A percentile compares a stretch with the other conserved stretches of the same genome.
Conservation (phyloP, 2,113 vertebrate genomes). For the Pedetes capensis region DNA sequence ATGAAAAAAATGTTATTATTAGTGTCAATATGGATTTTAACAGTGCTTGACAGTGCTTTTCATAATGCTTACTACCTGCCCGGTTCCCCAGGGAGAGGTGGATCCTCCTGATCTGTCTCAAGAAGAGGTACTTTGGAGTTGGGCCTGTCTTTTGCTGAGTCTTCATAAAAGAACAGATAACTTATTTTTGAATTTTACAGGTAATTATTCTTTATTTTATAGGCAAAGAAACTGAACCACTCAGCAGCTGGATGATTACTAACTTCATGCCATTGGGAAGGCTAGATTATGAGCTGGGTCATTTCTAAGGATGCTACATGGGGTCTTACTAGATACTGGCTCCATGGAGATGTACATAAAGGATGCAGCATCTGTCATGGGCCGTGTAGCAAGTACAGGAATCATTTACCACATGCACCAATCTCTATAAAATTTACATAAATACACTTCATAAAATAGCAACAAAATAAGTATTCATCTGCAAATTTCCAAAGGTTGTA, state of each 20-base stretch:
- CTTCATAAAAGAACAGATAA: background rate
- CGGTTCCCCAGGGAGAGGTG: too few species aligned
- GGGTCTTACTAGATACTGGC: background rate
- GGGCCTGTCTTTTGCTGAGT: background rate
- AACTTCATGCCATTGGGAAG: background rate
- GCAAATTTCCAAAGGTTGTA: background rate
- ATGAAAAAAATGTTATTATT: too few species aligned
- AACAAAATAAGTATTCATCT: conserved; percentile 1
- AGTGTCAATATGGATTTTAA: too few species aligned
- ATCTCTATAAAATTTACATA: background rate
- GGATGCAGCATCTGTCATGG: fast-evolving
- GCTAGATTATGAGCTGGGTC: background rate
- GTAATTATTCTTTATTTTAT: background rate
- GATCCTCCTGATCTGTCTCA: too few species aligned
- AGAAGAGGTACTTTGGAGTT: background rate
- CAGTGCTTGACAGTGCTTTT: too few species aligned
- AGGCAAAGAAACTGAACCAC: background rate
- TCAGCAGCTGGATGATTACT: background rate
- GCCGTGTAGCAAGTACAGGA: background rate
- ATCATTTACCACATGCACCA: background rate
- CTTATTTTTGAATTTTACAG: background rate
- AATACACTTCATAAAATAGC: background rate
- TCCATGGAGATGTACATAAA: background rate
- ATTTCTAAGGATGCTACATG: background rate
- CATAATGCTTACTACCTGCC: too few species aligned